Base-by-base conservation (phyloP, 2,113 vertebrate species). In the Panurus biarmicus region DNA sequence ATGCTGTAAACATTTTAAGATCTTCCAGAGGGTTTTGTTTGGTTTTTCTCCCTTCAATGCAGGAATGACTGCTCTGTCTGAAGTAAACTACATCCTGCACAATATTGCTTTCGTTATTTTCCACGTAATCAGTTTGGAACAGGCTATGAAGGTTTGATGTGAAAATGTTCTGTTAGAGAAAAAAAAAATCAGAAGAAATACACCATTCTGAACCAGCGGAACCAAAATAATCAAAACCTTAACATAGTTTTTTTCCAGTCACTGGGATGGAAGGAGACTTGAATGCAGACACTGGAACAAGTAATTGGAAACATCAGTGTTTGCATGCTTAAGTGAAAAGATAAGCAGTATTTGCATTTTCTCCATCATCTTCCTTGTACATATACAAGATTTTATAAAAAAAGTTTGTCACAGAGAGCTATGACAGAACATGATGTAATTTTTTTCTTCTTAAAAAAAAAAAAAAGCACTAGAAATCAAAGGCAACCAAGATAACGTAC, bases 301-400 rank as follows among this genome's bases (percentile, higher is more conserved):
- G 90, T 58, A 93, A 96, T 51, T 87, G 82, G 74, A 90, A 95
- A 91, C 47, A 86, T 71, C 81, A 94, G 94, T 91, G 93, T 82
- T 73, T 94, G 94, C 97, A 97, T 96, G 96, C 96, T 90, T 69
- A 95, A 87, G 87, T 89, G 92, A 95, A 96, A 97, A 94, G 87
- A 87, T 31, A 96, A 93, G 91, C 65, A 77, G 60, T 88, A 86
- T 79, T 89, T 95, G 69, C 91, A 94, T 87, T 85, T 94, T 97
- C 92, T 92, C 96, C 94, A 94, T 45, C 77, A 40, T 87, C 89
- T 93, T 92, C 94, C 73, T 62, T 91, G 85, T 76, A 96, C 71
- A 81, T 65, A 91, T 64, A 88, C 89, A 96, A 95, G 83, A 94
- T 50, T 70, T 93, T 89, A 93, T 96, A 79, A 89, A 96, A 96